These are phyloP conservation scores for Caloenas nicobarica DNA, from an alignment of 2,113 vertebrate genomes.

Conservation along the genomic window DNA sequence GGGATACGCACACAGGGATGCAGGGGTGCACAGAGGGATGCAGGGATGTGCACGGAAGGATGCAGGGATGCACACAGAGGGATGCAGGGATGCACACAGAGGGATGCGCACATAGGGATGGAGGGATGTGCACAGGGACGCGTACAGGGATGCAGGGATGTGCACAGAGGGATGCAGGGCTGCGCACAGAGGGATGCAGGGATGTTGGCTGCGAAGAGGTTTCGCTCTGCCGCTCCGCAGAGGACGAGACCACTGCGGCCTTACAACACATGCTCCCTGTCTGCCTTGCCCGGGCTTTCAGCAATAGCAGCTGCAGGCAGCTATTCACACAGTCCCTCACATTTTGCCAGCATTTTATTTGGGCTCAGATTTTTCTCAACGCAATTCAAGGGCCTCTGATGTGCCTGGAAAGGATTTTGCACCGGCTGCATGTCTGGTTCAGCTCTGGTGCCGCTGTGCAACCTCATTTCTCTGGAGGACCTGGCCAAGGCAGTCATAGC, in stretches of 20 bases:
- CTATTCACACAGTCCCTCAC: not conserved
- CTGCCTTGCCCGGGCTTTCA: not conserved
- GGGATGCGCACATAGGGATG: too few species aligned
- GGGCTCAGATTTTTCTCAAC: not conserved
- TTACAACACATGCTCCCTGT: fast-evolving
- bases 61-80: too few species aligned
- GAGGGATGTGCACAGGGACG: too few species aligned
- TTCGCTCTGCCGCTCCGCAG: not conserved
- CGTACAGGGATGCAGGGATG: too few species aligned
- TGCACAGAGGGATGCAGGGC: too few species aligned
- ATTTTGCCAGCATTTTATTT: not conserved
- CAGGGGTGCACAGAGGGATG: too few species aligned
- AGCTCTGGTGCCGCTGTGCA: not conserved
- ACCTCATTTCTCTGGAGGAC: not conserved
- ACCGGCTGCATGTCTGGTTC: not conserved
- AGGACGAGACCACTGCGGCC: not conserved
- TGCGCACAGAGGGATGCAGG: not conserved
- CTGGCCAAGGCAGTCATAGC: not conserved
- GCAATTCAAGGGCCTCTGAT: not conserved
- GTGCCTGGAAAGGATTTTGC: not conserved
- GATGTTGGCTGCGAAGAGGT: not conserved
- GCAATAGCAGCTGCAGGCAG: not conserved
- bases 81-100: too few species aligned
- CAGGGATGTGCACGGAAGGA: too few species aligned
- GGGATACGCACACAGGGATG: too few species aligned